phyloP scores from a whole-genome alignment of 2,113 vertebrate genomes.

The Indicator indicator region DNA sequence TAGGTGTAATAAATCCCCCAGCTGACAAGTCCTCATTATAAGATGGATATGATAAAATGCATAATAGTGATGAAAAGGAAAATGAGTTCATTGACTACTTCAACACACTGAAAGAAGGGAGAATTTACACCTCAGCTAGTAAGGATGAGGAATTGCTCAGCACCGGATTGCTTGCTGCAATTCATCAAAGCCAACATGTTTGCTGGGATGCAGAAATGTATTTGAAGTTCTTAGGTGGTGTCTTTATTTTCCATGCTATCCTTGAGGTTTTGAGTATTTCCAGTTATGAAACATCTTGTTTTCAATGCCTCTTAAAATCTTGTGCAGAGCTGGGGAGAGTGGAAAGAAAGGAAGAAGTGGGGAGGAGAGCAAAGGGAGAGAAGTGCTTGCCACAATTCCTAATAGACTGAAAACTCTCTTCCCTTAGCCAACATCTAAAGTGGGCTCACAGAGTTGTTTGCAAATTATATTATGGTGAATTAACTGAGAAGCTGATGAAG shows the following conservation, averaged over 20 bases:
- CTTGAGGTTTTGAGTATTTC: background rate
- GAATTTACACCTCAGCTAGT: background rate
- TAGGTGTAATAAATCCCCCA: background rate
- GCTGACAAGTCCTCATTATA: background rate
- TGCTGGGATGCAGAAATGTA: background rate
- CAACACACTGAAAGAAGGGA: background rate
- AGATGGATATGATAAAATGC: background rate
- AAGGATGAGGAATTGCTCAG: background rate
- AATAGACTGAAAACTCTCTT: too few relatives aligned
- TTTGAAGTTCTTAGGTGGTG: background rate
- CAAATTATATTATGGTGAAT: background rate
- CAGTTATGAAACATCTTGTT: background rate
- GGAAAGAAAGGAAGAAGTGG: background rate
- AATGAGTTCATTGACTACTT: background rate
- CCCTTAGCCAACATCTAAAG: background rate
- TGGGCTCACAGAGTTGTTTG: background rate
- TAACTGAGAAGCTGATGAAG: background rate
- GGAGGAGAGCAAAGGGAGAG: background rate
- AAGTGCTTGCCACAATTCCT: background rate
- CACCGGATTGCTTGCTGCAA: background rate
- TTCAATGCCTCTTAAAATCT: background rate
- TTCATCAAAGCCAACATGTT: background rate
- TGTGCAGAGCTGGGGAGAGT: background rate
- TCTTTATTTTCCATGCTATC: background rate
- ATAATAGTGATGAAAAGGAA: background rate